Evolutionary conservation across 2,797 vertebrate species (phyloP), one percentile per base, ranked within the genome.

Genomic region (Sarcophilus harrisii): DNA sequence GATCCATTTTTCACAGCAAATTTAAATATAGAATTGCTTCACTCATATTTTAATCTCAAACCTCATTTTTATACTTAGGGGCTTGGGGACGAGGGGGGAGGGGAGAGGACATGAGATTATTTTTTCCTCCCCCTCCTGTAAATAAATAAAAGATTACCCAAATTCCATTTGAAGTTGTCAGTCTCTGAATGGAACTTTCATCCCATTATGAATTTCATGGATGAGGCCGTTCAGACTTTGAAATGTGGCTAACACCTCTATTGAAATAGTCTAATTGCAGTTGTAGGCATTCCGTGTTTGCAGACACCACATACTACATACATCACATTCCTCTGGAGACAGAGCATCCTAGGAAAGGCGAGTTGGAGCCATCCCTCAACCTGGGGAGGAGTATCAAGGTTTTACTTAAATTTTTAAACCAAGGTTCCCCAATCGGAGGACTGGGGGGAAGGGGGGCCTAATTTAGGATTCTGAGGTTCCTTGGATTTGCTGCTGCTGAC

Each of bases 181-280:
- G 97, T 97, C 96, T 95, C 29, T 16, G 97, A 97, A 98, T 98
- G 98, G 97, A 97, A 97, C 97, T 97, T 98, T 98, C 94, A 98
- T 98, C 97, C 96, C 97, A 98, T 98, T 98, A 98, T 97, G 97
- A 96, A 98, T 98, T 97, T 98, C 97, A 97, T 97, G 97, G 98
- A 95, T 97, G 97, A 98, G 97, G 92, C 97, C 45, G 29, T 93
- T 95, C 59, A 92, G 97, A 93, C 97, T 96, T 96, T 92, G 97
- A 97, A 90, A 58, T 97, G 97, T 95, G 97, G 97, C 97, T 97
- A 96, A 97, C 97, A 97, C 96, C 95, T 97, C 97, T 97, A 97
- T 95, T 97, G 98, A 96, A 97, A 97, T 96, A 93, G 97, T 96
- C 94, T 97, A 97, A 98, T 97, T 98, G 98, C 97, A 97, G 97